These are phyloP conservation scores for Zaprionus gabonicus DNA, from an alignment of 1,140 invertebrate species.

Conservation along the genomic window DNA sequence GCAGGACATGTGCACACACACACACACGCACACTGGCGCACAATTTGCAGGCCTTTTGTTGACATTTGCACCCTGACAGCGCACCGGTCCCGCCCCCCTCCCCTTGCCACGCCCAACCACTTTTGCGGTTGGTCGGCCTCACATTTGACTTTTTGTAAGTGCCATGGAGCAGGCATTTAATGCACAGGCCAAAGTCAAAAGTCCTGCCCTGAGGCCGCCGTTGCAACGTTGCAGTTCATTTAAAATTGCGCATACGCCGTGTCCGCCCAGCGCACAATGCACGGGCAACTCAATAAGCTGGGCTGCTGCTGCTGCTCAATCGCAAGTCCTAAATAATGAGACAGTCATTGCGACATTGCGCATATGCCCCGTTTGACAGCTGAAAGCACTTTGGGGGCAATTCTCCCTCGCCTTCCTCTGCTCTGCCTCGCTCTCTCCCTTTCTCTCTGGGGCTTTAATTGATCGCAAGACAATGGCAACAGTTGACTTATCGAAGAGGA, in stretches of 20 bases:
- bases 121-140: constrained; percentile 39
- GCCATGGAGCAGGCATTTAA: constrained; percentile 71
- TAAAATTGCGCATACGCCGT: constrained; percentile 10
- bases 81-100: not conserved
- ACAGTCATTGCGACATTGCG: constrained; percentile 15
- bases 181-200: constrained; percentile 73
- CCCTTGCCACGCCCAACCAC: constrained; percentile 3
- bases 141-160: constrained; percentile 71
- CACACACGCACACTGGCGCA: constrained; percentile 28
- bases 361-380: constrained; percentile 17
- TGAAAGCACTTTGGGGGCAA: not conserved
- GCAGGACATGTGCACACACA: constrained; percentile 65
- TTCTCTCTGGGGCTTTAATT: constrained; percentile 46
- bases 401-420: not conserved
- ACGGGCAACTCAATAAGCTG: not conserved
- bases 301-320: not conserved
- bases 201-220: constrained; percentile 21
- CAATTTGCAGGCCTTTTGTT: constrained; percentile 73
- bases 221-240: constrained; percentile 21
- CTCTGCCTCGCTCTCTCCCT: not conserved
- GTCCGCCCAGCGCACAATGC: not conserved
- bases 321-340: not conserved
- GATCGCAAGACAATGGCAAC: constrained; percentile 50
- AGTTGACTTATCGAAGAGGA: constrained; percentile 39
- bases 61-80: constrained; percentile 51